Evolutionary conservation across 2,113 vertebrate genomes (phyloP).

Genomic region (Sprattus sprattus): DNA sequence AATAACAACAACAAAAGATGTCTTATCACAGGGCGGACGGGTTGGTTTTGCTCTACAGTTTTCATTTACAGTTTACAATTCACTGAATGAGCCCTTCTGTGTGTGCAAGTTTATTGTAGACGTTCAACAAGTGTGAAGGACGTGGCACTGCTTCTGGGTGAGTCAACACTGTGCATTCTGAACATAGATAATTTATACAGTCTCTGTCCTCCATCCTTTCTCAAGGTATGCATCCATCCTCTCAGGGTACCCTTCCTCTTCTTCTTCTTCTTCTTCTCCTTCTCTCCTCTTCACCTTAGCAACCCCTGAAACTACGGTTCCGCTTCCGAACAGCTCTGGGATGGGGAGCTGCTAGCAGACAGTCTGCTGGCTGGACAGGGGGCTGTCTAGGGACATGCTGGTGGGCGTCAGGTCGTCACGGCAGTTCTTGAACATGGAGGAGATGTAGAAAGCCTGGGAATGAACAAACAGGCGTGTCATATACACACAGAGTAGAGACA

Average conservation of each 20-base stretch:
- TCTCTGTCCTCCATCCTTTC: not conserved
- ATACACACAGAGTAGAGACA: constrained; percentile 40
- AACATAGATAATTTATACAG: not conserved
- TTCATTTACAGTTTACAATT: not conserved
- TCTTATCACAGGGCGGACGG: constrained; percentile 54
- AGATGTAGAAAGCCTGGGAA: constrained; percentile 76
- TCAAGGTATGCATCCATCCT: not conserved
- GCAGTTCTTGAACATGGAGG: constrained; percentile 74
- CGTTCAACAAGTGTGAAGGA: not conserved
- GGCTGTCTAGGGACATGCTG: constrained; percentile 68
- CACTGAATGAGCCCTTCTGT: not conserved
- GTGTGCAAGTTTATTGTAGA: not conserved
- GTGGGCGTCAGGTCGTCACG: constrained; percentile 56
- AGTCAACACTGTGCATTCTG: not conserved
- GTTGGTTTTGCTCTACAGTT: constrained; percentile 17
- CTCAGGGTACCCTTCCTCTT: constrained; percentile 30
- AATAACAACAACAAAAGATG: constrained; percentile 30
- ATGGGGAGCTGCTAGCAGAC: constrained; percentile 68
- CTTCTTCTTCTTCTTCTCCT: not conserved
- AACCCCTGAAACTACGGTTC: constrained; percentile 5
- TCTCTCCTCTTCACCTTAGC: not conserved
- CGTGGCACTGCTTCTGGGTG: not conserved
- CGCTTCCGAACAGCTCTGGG: constrained; percentile 31
- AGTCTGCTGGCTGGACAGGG: constrained; percentile 76
- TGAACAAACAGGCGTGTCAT: not conserved